These are phyloP conservation scores for Noctua comes DNA, from an alignment of 2,888 invertebrate species.

Conservation along the genomic window DNA sequence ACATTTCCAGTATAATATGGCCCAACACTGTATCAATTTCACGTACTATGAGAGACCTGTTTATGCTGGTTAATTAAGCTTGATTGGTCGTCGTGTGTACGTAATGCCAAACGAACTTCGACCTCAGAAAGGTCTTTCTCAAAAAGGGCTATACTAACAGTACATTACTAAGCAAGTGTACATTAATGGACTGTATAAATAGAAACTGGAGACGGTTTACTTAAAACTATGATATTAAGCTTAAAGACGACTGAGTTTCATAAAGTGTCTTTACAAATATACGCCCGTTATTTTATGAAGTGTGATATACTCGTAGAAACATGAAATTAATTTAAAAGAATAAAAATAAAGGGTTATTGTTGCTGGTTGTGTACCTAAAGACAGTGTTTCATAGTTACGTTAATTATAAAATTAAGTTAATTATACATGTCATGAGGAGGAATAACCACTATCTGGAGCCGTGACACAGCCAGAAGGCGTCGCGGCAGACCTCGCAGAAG, in stretches of 20 bases:
- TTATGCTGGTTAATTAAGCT: neutral
- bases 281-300: neutral
- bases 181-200: slow-evolving; percentile 34
- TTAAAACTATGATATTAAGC: slow-evolving; percentile 5
- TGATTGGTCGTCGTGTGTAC: neutral
- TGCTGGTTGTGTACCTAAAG: neutral
- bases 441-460: too few relatives aligned
- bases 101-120: slow-evolving; percentile 45
- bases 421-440: too few relatives aligned
- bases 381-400: neutral
- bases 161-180: slow-evolving; percentile 42
- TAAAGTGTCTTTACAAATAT: neutral
- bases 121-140: slow-evolving; percentile 51
- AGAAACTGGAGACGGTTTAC: slow-evolving; percentile 17
- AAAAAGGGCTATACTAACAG: slow-evolving; percentile 50
- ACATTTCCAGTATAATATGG: neutral
- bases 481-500: too few relatives aligned
- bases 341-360: neutral
- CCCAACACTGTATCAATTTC: neutral
- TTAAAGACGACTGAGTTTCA: neutral
- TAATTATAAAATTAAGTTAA: too few relatives aligned
- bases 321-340: neutral
- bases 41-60: neutral
- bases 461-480: too few relatives aligned
- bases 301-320: neutral